These are phyloP conservation scores for Aphrocallistes beatrix DNA, from an alignment of 37 sponge, comb jelly and placozoan species.

Conservation along the genomic window DNA sequence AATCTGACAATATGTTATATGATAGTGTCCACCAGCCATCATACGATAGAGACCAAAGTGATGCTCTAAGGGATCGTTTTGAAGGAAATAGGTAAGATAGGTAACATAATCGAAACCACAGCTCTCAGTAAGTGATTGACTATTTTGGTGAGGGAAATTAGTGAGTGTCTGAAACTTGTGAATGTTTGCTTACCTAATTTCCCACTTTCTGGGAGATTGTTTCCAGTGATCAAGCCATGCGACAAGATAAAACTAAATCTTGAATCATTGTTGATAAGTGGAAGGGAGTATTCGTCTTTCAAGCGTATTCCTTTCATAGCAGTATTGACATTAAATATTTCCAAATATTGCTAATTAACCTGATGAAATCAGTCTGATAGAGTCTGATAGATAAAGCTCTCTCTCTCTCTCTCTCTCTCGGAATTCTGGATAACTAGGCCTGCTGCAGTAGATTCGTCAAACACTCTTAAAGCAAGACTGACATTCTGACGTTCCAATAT, in stretches of 20 bases:
- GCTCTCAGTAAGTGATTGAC: neutral
- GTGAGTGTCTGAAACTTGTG: neutral
- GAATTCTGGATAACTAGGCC: neutral
- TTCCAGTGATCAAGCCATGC: neutral
- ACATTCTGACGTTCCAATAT: neutral
- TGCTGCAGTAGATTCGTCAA: neutral
- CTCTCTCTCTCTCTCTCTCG: neutral
- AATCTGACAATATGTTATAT: neutral
- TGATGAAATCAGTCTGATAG: neutral
- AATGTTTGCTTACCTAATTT: neutral
- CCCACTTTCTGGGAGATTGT: neutral
- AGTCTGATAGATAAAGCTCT: neutral
- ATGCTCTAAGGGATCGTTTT: neutral
- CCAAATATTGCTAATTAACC: neutral
- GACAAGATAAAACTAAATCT: neutral
- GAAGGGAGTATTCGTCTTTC: neutral
- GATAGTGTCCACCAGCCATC: neutral
- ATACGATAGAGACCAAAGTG: neutral
- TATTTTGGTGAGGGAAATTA: neutral
- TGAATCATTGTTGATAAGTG: neutral
- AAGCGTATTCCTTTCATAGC: neutral
- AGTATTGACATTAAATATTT: neutral
- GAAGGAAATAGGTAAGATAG: neutral
- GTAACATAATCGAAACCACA: neutral
- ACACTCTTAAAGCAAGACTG: neutral